These are phyloP conservation scores for Heliconius ismenius DNA, from an alignment of 2,888 invertebrate species.

Conservation along the genomic window DNA sequence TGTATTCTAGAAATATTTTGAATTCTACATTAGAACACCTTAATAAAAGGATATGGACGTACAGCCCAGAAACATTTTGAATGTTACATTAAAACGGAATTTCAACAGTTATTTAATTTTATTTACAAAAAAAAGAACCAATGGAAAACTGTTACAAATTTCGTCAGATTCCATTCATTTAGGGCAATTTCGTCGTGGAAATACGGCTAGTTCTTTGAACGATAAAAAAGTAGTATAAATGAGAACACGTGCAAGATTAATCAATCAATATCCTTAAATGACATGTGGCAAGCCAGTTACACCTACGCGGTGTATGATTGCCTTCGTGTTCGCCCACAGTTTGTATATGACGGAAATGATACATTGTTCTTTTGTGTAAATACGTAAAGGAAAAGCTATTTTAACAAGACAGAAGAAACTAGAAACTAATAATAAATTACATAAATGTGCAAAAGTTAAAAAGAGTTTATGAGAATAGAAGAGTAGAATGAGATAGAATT, in stretches of 20 bases:
- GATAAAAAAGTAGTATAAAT: background rate
- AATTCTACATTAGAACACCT: too few relatives aligned
- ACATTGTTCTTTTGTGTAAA: slow-evolving; percentile 44
- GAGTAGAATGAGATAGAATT: too few relatives aligned
- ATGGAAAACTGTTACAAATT: background rate
- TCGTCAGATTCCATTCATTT: background rate
- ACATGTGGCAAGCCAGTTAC: slow-evolving; percentile 53
- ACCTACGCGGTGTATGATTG: slow-evolving; percentile 54
- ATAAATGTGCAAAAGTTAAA: background rate
- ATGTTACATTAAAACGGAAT: too few relatives aligned
- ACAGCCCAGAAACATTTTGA: too few relatives aligned
- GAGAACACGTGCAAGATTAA: slow-evolving; percentile 34
- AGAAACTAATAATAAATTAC: background rate
- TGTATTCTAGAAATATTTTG: background rate
- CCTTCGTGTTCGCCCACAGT: slow-evolving; percentile 64
- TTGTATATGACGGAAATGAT: slow-evolving; percentile 58
- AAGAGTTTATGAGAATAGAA: too few relatives aligned
- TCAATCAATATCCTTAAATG: slow-evolving; percentile 41
- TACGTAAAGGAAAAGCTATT: slow-evolving; percentile 11
- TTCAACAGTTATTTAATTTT: background rate
- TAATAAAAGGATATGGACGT: too few relatives aligned
- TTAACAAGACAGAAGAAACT: background rate
- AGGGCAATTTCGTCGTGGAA: background rate
- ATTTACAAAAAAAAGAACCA: background rate
- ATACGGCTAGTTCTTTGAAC: background rate